Evolutionary conservation across 2,888 invertebrate genomes (phyloP), one percentile per base, ranked within the genome.

Genomic region (Diaphora mendica): DNA sequence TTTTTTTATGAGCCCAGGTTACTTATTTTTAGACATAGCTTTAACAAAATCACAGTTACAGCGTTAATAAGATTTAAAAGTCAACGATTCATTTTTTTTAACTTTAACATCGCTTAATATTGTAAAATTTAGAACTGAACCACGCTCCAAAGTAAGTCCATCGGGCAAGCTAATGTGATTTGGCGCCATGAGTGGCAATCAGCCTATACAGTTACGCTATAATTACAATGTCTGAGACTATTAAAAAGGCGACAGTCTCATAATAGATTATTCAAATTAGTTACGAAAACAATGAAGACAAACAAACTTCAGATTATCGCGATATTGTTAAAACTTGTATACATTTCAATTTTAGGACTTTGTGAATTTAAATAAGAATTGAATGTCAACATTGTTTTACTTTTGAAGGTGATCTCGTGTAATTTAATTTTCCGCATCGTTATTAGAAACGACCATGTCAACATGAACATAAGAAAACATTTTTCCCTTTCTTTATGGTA

Each of bases 171-270:
- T 62, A 72, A 51, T 62, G 65, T 73, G 62, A 72, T 76, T 55
- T 74, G 64, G 35, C 42, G 20, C 44, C 30, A 72, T 70, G 64
- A 77, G 70, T 73, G 73, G 44, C 77, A 73, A 68, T 77, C 75
- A 79, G 75, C 30, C 44, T 65, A 42, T 15, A 73, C 73, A 51
- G 73, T 72, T 73, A 67, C 48, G 68, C 23, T 33, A 11, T 81
- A 70, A 30, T 68, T 70, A 71, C 68, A 15, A 33, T 44, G 26
- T 39, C 48, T 66, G 51, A 68, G 62, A 26, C 30, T 66, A 26
- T 51, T 68, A 62, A 20, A 11, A 2, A 39, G 64, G 23, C n/a
- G 17, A 15, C 62, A 59, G 17, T 62, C 30, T 62, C 30, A 30
- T 17, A 62, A 30, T 62, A 30, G 64, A 39, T 65, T 39, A 65